Percentiles rank a stretch among this genome's conserved stretches.
These are phyloP conservation scores for Palloptera scutellata DNA, from an alignment of 2,888 invertebrate genomes.

Conservation along the genomic window DNA sequence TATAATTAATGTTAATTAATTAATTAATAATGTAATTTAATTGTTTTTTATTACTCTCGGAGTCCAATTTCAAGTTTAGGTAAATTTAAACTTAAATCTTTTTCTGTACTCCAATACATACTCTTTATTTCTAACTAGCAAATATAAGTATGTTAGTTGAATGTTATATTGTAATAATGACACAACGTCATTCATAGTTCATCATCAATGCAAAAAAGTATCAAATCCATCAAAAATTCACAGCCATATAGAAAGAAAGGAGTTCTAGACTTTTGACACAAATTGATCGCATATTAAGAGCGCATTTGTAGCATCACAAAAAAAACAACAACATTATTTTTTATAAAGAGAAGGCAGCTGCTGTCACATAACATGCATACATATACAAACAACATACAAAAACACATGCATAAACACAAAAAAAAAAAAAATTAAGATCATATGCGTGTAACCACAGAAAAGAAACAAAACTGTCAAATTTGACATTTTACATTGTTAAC, in stretches of 20 bases:
- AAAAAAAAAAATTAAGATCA: neutral
- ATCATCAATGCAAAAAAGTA: neutral
- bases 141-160: too few species aligned
- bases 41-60: too few species aligned
- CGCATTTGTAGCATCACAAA: conserved; percentile 23
- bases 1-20: too few species aligned
- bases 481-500: conserved; percentile 63
- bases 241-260: neutral
- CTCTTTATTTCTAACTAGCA: too few species aligned
- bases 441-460: conserved; percentile 42
- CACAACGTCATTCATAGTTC: too few species aligned
- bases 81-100: too few species aligned
- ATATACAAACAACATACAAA: neutral
- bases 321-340: conserved; percentile 18
- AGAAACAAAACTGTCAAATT: conserved; percentile 48
- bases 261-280: conserved; percentile 20
- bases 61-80: too few species aligned
- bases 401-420: conserved; percentile 10
- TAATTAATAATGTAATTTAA: too few species aligned
- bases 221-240: neutral
- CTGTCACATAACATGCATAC: neutral
- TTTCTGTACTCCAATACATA: too few species aligned
- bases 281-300: conserved; percentile 33
- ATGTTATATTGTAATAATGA: too few species aligned
- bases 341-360: conserved; percentile 5